Evolutionary conservation across 2,797 vertebrate genomes (phyloP), one percentile per base, ranked within the genome.

Genomic region (Macroramphosus scolopax): DNA sequence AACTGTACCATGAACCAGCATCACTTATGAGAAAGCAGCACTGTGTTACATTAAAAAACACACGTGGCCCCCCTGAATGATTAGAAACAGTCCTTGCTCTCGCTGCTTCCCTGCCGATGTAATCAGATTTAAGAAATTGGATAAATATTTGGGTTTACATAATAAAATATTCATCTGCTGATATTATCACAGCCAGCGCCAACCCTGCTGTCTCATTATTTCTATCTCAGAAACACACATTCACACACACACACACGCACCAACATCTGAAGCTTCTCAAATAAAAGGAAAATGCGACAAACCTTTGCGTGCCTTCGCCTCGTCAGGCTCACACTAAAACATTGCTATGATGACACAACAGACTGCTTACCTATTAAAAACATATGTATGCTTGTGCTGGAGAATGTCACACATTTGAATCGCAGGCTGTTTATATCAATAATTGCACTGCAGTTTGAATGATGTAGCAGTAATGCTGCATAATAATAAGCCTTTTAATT

Each of bases 111-210:
- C 13, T 44, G 18, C 6, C 45, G 33, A 32, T 38, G 26, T 20
- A 56, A 68, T 50, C 25, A 43, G 3, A 53, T 15, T 28, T 17
- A n/a, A n/a, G n/a, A n/a, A 17, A 44, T 40, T 6, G 16, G 33
- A 34, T 20, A 22, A 14, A 41, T 31, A 47, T 50, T 47, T 53
- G 17, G 35, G 25, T 29, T 45, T 28, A 40, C 17, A 41, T 37
- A 37, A 48, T n/a, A n/a, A n/a, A n/a, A n/a, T n/a, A n/a, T 36
- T 39, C 14, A 14, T 8, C 12, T 47, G n/a, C n/a, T 36, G n/a
- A 54, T 61, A 44, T 60, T 32, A 46, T 54, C 41, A 51, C 41
- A 58, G 17, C 16, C 18, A 33, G 49, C 29, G 17, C 43, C 35
- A 32, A 42, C 11, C 22, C 7, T 43, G 33, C 39, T 58, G 24